Evolutionary conservation across 2,113 vertebrate species (phyloP).

Genomic region (Solea senegalensis): DNA sequence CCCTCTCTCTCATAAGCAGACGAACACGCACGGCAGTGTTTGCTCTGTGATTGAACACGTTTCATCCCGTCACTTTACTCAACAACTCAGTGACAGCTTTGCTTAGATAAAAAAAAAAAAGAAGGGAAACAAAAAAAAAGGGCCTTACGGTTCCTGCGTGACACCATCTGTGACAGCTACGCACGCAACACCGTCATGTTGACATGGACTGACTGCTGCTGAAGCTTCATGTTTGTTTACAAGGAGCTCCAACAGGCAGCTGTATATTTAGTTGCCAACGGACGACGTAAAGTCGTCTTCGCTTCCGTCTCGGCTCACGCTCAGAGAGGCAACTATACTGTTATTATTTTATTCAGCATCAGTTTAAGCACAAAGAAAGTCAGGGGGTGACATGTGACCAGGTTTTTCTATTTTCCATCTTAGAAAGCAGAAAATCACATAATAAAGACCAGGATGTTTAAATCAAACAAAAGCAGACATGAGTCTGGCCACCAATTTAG

Average conservation of each 20-base stretch:
- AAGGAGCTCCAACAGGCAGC: conserved; percentile 5
- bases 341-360: not conserved
- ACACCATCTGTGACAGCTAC: conserved; percentile 46
- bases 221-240: conserved; percentile 19
- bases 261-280: not conserved
- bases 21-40: conserved; percentile 10
- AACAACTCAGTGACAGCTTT: conserved; percentile 32
- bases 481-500: too few species aligned
- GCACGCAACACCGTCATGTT: conserved; percentile 26
- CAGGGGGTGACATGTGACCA: too few species aligned
- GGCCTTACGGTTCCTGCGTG: conserved; percentile 20
- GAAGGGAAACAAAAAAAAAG: not conserved
- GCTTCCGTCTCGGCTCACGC: conserved; percentile 6
- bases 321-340: not conserved
- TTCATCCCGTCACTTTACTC: conserved; percentile 30
- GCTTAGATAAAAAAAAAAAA: conserved; percentile 5
- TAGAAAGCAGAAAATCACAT: too few species aligned
- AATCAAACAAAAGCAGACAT: too few species aligned
- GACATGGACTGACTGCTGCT: conserved; percentile 17
- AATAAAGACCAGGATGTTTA: too few species aligned
- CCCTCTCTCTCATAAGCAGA: not conserved
- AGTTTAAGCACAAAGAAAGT: too few species aligned
- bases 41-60: conserved; percentile 27
- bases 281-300: not conserved
- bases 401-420: too few species aligned